Evolutionary conservation across 2,113 vertebrate species (phyloP).

Genomic region (Datnioides undecimradiatus): DNA sequence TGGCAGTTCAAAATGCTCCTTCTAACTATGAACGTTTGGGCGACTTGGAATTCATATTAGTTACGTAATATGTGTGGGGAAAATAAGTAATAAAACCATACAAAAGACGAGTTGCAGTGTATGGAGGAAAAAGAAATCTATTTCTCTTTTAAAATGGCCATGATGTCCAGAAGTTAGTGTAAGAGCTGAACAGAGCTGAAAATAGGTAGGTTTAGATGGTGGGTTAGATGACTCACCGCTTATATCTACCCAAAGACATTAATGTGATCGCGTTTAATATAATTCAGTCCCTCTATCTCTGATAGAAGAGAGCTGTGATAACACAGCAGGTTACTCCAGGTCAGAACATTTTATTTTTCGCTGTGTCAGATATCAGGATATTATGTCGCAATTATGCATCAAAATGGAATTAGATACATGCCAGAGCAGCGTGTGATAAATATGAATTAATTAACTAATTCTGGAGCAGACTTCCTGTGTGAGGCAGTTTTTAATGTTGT

Average conservation of each 20-base stretch:
- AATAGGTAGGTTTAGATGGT: conserved; percentile 16
- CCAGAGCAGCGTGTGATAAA: conserved; percentile 5
- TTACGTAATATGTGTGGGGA: neutral
- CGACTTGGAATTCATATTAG: neutral
- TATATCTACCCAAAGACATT: conserved; percentile 15
- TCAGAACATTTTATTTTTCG: neutral
- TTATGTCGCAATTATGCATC: conserved; percentile 13
- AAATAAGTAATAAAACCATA: neutral
- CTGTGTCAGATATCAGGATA: neutral
- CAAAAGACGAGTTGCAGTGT: neutral
- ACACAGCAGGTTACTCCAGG: conserved; percentile 1
- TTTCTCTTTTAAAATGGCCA: neutral
- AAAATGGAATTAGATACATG: conserved; percentile 27
- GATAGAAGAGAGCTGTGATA: neutral
- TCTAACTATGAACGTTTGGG: neutral
- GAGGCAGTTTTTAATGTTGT: conserved; percentile 28
- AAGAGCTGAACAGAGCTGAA: conserved; percentile 3
- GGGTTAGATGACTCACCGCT: conserved; percentile 29
- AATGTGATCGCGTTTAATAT: conserved; percentile 9
- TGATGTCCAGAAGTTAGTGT: neutral
- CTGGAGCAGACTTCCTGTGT: conserved; percentile 3
- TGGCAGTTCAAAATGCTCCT: neutral
- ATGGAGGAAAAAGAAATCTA: neutral
- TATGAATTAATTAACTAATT: conserved; percentile 20
- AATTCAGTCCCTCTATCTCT: neutral